A percentile compares a stretch with the other conserved stretches of the same genome.
Evolutionary conservation across 2,888 invertebrate genomes (phyloP).

Genomic region (Synergus umbraculus): DNA sequence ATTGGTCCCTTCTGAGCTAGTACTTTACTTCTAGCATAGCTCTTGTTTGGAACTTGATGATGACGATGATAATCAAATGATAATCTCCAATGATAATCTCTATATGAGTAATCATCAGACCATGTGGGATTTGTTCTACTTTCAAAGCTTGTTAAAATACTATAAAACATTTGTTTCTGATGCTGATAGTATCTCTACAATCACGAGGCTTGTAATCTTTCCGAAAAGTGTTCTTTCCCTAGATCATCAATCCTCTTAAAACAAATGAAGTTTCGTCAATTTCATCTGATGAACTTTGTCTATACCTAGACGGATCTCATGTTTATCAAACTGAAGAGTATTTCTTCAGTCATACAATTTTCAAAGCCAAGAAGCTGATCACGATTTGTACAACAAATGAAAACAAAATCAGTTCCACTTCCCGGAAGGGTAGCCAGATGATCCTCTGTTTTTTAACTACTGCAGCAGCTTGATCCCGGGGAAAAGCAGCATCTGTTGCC

Average conservation of each 20-base stretch:
- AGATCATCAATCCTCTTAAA: not conserved
- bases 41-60: not conserved
- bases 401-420: not conserved
- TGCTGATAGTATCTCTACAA: not conserved
- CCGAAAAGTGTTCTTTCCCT: not conserved
- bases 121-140: not conserved
- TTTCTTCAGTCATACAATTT: not conserved
- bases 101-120: not conserved
- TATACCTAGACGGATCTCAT: not conserved
- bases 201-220: not conserved
- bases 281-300: not conserved
- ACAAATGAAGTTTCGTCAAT: not conserved
- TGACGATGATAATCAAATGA: not conserved
- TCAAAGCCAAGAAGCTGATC: not conserved
- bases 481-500: slow-evolving; percentile 34
- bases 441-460: not conserved
- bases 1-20: not conserved
- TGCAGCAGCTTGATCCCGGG: slow-evolving; percentile 33
- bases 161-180: not conserved
- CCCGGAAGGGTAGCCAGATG: slow-evolving; percentile 1
- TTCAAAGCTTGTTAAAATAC: not conserved
- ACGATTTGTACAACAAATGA: not conserved
- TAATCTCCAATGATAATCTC: too few relatives aligned
- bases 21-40: not conserved
- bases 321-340: not conserved